phyloP scores from a whole-genome alignment of 2,797 vertebrate species.

The Nothura maculosa region DNA sequence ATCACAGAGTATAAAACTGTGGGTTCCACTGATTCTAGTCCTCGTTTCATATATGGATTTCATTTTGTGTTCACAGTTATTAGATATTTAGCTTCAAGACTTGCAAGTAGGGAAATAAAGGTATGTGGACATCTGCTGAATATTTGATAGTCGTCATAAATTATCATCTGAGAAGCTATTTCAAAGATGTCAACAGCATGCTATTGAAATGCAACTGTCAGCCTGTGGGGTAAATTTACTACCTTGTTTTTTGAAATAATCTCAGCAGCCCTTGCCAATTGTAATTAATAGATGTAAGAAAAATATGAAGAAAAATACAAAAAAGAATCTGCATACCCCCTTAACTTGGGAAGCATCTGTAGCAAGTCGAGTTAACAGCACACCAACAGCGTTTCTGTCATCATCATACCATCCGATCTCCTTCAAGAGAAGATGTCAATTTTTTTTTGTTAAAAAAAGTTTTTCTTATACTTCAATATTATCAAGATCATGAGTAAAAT shows the following conservation, averaged over 20 bases:
- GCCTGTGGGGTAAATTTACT: neutral
- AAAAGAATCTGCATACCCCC: constrained; percentile 75
- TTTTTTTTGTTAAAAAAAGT: neutral
- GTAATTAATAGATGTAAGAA: neutral
- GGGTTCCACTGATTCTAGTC: neutral
- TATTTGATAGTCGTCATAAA: neutral
- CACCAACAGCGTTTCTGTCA: constrained; percentile 80
- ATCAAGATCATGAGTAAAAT: neutral
- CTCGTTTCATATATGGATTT: neutral
- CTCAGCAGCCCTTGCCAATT: neutral
- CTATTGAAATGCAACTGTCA: neutral
- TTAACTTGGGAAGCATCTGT: constrained; percentile 86
- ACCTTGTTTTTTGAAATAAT: neutral
- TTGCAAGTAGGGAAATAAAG: neutral
- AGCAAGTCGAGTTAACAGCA: constrained; percentile 85
- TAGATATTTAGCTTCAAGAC: neutral
- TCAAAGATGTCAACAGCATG: neutral
- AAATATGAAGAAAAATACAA: neutral
- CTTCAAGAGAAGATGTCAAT: constrained; percentile 18
- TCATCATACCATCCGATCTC: constrained; percentile 86
- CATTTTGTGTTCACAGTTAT: neutral
- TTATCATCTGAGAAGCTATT: neutral
- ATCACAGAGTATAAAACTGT: neutral
- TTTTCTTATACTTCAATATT: neutral
- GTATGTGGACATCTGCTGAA: neutral